Evolutionary conservation across 2,888 invertebrate species (phyloP).

Genomic region (Oscheius sp.): DNA sequence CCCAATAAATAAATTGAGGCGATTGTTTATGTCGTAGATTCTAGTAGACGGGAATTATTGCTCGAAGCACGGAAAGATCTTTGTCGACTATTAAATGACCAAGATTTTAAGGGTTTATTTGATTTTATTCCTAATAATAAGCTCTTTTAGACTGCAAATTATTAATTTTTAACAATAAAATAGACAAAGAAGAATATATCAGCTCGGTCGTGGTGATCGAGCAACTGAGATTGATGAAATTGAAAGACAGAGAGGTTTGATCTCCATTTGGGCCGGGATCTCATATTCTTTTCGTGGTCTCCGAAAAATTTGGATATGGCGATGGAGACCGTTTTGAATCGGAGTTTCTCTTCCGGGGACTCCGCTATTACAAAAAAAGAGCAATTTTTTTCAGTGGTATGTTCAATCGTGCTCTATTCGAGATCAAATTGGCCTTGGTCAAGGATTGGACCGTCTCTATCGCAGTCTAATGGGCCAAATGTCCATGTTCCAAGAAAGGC

Average conservation of each 20-base stretch:
- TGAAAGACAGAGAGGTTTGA: not conserved
- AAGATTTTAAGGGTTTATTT: not conserved
- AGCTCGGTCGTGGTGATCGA: not conserved
- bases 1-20: not conserved
- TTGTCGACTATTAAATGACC: not conserved
- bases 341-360: too few relatives aligned
- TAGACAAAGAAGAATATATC: not conserved
- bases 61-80: not conserved
- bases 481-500: not conserved
- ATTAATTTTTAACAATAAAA: slow-evolving; percentile 6
- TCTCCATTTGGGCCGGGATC: not conserved
- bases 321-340: too few relatives aligned
- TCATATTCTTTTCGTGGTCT: too few relatives aligned
- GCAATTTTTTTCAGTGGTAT: slow-evolving; percentile 4
- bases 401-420: not conserved
- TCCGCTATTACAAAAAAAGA: too few relatives aligned
- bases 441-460: not conserved
- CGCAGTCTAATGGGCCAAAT: not conserved
- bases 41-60: not conserved
- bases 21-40: not conserved
- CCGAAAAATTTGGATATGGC: too few relatives aligned
- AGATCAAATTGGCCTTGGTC: not conserved
- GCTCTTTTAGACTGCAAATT: not conserved
- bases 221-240: not conserved
- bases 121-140: not conserved